These are phyloP conservation scores for Erebia epiphron DNA, from an alignment of 2,888 invertebrate species.

Conservation along the genomic window DNA sequence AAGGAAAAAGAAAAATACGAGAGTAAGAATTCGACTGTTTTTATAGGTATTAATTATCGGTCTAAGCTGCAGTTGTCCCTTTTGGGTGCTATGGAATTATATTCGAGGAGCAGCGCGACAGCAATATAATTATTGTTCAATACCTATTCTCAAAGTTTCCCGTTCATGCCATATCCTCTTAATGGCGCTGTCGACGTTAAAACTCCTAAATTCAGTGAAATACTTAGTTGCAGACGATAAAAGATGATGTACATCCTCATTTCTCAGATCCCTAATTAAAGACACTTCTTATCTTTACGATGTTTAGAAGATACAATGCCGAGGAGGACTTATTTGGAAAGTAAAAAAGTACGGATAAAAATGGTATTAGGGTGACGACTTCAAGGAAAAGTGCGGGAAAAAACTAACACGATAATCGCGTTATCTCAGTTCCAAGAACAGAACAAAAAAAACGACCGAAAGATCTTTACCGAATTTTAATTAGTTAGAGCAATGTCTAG, in stretches of 20 bases:
- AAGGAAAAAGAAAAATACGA: too few relatives aligned
- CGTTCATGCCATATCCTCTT: too few relatives aligned
- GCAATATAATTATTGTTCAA: too few relatives aligned
- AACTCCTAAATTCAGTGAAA: not conserved
- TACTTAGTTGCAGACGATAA: not conserved
- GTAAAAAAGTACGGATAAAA: not conserved
- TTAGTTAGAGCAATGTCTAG: slow-evolving; percentile 39
- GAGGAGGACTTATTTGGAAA: not conserved
- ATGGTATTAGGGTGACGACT: not conserved
- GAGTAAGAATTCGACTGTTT: not conserved
- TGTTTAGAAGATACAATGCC: not conserved
- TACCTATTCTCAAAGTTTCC: too few relatives aligned
- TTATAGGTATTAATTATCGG: too few relatives aligned
- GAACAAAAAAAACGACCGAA: slow-evolving; percentile 55
- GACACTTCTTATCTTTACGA: not conserved
- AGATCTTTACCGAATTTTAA: slow-evolving; percentile 50
- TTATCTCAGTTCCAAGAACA: slow-evolving; percentile 50
- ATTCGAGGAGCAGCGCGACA: too few relatives aligned
- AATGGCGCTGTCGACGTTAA: not conserved
- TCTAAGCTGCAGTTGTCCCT: too few relatives aligned
- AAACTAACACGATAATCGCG: slow-evolving; percentile 34
- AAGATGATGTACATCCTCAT: not conserved
- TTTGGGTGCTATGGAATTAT: too few relatives aligned
- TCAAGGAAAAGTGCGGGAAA: slow-evolving; percentile 50
- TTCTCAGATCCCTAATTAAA: slow-evolving; percentile 5